phyloP scores from a whole-genome alignment of 2,888 invertebrate species.

The Silvanus unidentatus region DNA sequence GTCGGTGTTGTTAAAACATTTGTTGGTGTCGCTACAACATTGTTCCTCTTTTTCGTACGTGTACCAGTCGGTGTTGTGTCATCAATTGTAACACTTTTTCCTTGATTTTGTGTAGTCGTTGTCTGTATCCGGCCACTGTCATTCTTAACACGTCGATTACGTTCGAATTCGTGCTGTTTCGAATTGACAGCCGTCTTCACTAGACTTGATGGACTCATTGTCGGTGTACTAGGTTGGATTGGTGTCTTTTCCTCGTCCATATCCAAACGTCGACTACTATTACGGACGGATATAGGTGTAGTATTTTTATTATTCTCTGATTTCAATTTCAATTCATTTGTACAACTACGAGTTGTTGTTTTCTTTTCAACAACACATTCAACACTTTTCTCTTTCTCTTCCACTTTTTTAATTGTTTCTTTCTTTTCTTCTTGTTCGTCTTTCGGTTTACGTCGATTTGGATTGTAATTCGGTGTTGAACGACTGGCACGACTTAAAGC shows the following conservation, averaged over 20 bases:
- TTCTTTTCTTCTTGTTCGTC: constrained; percentile 25
- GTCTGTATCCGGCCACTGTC: too few species aligned
- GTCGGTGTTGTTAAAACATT: constrained; percentile 29
- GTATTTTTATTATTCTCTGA: background rate
- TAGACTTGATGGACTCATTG: constrained; percentile 55
- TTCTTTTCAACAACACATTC: constrained; percentile 11
- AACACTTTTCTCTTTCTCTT: constrained; percentile 5
- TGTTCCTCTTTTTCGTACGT: constrained; percentile 45
- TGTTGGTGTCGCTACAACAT: constrained; percentile 43
- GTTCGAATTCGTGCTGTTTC: constrained; percentile 54
- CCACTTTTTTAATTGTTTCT: constrained; percentile 12
- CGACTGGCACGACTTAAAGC: constrained; percentile 53
- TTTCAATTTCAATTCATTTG: too few species aligned
- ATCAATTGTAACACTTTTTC: too few species aligned
- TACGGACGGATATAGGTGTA: background rate
- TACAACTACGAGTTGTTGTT: constrained; percentile 14
- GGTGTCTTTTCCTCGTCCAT: background rate
- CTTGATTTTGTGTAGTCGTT: background rate
- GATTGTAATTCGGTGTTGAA: constrained; percentile 47
- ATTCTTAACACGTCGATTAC: constrained; percentile 16
- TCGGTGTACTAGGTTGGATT: constrained; percentile 3
- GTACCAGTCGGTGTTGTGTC: background rate
- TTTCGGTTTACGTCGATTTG: constrained; percentile 46
- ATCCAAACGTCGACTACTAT: background rate
- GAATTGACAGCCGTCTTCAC: constrained; percentile 62